Evolutionary conservation across 2,888 invertebrate genomes (phyloP).

Genomic region (Dasypogon diadema): DNA sequence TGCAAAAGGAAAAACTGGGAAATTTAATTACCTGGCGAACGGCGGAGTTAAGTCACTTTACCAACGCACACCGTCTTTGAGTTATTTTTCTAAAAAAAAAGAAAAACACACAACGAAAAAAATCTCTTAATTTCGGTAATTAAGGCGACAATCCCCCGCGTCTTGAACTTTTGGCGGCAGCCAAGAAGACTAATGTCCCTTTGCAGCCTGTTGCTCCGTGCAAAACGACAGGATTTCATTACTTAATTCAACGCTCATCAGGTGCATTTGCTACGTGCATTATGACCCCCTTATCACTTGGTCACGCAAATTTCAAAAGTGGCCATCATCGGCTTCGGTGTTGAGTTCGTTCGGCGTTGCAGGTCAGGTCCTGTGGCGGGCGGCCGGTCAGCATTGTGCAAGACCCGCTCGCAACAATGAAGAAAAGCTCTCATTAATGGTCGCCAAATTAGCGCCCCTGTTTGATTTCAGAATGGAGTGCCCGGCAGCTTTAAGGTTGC

Average conservation of each 20-base stretch:
- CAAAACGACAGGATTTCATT: conserved; percentile 16
- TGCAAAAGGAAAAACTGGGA: not conserved
- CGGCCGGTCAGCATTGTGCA: too few relatives aligned
- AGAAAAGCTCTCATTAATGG: conserved; percentile 42
- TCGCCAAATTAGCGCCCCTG: conserved; percentile 46
- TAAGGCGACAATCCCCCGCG: not conserved
- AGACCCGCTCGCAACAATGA: conserved; percentile 13
- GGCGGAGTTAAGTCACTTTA: conserved; percentile 15
- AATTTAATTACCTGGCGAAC: conserved; percentile 16
- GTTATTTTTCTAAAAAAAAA: conserved; percentile 5
- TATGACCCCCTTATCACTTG: conserved; percentile 13
- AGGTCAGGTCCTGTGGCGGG: not conserved
- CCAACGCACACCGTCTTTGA: not conserved
- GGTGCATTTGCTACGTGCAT: conserved; percentile 25
- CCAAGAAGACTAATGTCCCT: conserved; percentile 1
- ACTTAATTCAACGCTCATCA: conserved; percentile 30
- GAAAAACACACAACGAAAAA: not conserved
- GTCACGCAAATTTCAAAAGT: conserved; percentile 37
- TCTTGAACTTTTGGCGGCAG: not conserved
- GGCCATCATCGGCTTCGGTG: conserved; percentile 17
- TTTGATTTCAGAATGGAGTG: conserved; percentile 22
- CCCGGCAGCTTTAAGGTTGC: conserved; percentile 6
- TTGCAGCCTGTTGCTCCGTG: not conserved
- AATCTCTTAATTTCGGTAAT: conserved; percentile 4
- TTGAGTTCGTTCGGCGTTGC: too few relatives aligned